phyloP scores from a whole-genome alignment of 2,888 invertebrate species.

The Mythimna ferrago region DNA sequence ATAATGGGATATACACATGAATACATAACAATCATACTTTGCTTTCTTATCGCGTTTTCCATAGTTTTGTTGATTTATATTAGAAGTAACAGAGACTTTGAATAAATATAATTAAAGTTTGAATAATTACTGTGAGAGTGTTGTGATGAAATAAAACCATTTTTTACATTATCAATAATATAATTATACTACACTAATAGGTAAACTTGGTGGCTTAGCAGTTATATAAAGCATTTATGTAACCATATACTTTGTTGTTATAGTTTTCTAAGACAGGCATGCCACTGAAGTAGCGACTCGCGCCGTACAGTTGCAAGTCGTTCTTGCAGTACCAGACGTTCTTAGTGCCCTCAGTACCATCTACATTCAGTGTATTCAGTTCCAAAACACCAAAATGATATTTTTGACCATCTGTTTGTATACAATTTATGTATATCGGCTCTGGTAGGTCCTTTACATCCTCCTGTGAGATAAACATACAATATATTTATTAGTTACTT shows the following conservation, averaged over 20 bases:
- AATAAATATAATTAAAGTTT: conserved; percentile 53
- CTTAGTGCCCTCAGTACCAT: conserved; percentile 90
- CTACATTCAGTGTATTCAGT: conserved; percentile 94
- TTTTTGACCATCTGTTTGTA: conserved; percentile 94
- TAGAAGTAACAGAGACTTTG: conserved; percentile 42
- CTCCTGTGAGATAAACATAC: conserved; percentile 81
- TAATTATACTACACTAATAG: conserved; percentile 69
- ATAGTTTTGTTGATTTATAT: conserved; percentile 47
- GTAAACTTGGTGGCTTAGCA: conserved; percentile 83
- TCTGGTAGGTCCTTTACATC: conserved; percentile 92
- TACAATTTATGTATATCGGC: conserved; percentile 95
- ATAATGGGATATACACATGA: conserved; percentile 89
- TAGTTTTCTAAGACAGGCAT: conserved; percentile 93
- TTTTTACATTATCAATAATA: conserved; percentile 62
- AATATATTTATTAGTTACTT: conserved; percentile 53
- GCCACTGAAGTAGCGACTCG: conserved; percentile 92
- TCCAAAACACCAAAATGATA: conserved; percentile 96
- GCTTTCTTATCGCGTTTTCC: conserved; percentile 60
- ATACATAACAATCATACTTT: conserved; percentile 81
- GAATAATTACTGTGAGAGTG: conserved; percentile 47
- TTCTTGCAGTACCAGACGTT: conserved; percentile 96
- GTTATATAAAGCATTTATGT: conserved; percentile 95
- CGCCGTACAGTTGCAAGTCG: conserved; percentile 92
- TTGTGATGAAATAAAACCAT: conserved; percentile 62
- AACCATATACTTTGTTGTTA: conserved; percentile 94